phyloP scores from a whole-genome alignment of 2,888 invertebrate species.

The Mechanitis messenoides region DNA sequence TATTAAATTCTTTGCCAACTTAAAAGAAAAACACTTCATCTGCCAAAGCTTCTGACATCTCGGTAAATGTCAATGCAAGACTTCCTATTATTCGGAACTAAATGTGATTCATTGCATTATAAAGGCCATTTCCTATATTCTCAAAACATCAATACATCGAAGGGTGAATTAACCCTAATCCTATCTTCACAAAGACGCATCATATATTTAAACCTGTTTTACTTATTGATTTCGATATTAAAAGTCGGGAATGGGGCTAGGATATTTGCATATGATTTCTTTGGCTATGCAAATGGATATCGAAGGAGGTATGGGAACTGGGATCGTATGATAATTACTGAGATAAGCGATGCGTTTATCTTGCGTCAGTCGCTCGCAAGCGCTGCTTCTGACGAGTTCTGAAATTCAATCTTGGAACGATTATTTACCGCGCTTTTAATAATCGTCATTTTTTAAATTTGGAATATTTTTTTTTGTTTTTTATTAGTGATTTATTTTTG shows the following conservation, averaged over 20 bases:
- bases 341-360: conserved; percentile 67
- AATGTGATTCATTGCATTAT: conserved; percentile 49
- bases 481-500: conserved; percentile 7
- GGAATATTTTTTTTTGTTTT: conserved; percentile 14
- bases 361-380: conserved; percentile 69
- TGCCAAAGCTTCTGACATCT: neutral
- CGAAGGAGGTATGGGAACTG: conserved; percentile 64
- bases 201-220: conserved; percentile 71
- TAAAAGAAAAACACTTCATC: neutral
- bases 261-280: conserved; percentile 72
- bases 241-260: conserved; percentile 59
- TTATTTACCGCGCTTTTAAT: conserved; percentile 16
- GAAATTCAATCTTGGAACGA: conserved; percentile 35
- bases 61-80: neutral
- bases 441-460: no score
- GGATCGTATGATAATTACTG: conserved; percentile 63
- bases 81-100: conserved; percentile 27
- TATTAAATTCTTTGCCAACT: neutral
- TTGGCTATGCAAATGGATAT: conserved; percentile 65
- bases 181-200: conserved; percentile 58
- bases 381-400: conserved; percentile 57
- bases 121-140: conserved; percentile 64
- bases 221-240: conserved; percentile 71
- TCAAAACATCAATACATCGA: conserved; percentile 63
- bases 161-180: conserved; percentile 65